Percentiles rank a stretch among this genome's conserved stretches.
Conservation (phyloP, 2,113 vertebrate species). For the Semnornis frantzii region DNA sequence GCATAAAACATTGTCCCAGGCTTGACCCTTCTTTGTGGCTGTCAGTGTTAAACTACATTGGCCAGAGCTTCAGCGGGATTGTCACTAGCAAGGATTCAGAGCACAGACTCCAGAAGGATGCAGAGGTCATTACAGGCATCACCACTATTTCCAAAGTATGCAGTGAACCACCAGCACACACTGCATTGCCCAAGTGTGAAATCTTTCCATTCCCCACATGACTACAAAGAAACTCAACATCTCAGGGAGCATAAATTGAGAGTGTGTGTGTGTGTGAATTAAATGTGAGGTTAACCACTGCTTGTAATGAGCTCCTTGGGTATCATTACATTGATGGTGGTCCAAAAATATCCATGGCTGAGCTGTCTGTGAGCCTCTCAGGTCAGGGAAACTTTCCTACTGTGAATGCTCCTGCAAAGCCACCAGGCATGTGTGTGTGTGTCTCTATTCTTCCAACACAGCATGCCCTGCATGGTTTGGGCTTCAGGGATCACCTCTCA, state of each 20-base stretch:
- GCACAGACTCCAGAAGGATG: background rate
- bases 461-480: background rate
- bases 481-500: background rate
- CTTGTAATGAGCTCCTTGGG: background rate
- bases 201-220: background rate
- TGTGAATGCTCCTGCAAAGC: background rate
- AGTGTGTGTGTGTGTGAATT: background rate
- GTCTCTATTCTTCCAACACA: background rate
- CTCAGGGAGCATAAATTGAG: background rate
- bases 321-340: background rate
- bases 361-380: background rate
- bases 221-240: background rate
- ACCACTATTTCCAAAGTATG: background rate
- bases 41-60: background rate
- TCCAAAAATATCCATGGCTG: background rate
- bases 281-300: background rate
- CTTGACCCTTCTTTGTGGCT: background rate
- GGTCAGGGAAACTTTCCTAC: background rate
- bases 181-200: background rate
- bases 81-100: background rate
- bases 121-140: background rate
- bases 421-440: accelerated
- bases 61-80: background rate
- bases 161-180: background rate
- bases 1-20: background rate